A percentile compares a stretch with the other conserved stretches of the same genome.
phyloP scores from a whole-genome alignment of 2,113 vertebrate genomes.

The Triplophysa dalaica region DNA sequence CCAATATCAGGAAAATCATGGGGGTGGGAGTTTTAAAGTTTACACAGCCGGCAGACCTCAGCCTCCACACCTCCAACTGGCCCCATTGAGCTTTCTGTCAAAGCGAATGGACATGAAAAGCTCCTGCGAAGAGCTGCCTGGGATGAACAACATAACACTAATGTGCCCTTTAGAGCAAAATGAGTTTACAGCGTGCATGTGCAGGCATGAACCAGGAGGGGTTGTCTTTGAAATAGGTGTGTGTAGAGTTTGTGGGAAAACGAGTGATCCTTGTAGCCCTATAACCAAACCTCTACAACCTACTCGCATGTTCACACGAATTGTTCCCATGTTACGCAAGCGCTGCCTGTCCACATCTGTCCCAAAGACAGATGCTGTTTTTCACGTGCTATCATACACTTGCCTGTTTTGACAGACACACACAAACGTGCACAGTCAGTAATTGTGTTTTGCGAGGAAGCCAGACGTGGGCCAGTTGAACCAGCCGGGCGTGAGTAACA shows the following conservation, averaged over 20 bases:
- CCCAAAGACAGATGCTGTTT: constrained; percentile 2
- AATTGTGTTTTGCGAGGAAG: not conserved
- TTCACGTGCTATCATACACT: constrained; percentile 20
- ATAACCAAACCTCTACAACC: constrained; percentile 4
- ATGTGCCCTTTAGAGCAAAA: constrained; percentile 25
- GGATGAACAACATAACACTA: constrained; percentile 20
- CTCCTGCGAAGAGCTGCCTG: constrained; percentile 18
- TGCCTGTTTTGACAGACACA: constrained; percentile 18
- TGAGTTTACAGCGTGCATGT: constrained; percentile 8
- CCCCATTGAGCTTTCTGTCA: constrained; percentile 23
- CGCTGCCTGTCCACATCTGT: constrained; percentile 22
- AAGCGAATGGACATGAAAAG: constrained; percentile 45
- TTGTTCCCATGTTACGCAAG: constrained; percentile 20
- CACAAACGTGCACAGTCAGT: not conserved
- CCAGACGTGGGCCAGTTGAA: not conserved
- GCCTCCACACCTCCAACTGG: constrained; percentile 35
- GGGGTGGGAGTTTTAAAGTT: constrained; percentile 25
- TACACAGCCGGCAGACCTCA: constrained; percentile 49
- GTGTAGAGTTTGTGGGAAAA: constrained; percentile 16
- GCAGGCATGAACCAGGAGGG: constrained; percentile 11
- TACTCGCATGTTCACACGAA: constrained; percentile 18
- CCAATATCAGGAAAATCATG: not conserved
- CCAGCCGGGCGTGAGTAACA: not conserved
- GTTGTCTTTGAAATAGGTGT: not conserved
- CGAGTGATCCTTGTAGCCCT: not conserved